Evolutionary conservation across 2,888 invertebrate species (phyloP), one percentile per base, ranked within the genome.

Genomic region (Diplolepis rosae): DNA sequence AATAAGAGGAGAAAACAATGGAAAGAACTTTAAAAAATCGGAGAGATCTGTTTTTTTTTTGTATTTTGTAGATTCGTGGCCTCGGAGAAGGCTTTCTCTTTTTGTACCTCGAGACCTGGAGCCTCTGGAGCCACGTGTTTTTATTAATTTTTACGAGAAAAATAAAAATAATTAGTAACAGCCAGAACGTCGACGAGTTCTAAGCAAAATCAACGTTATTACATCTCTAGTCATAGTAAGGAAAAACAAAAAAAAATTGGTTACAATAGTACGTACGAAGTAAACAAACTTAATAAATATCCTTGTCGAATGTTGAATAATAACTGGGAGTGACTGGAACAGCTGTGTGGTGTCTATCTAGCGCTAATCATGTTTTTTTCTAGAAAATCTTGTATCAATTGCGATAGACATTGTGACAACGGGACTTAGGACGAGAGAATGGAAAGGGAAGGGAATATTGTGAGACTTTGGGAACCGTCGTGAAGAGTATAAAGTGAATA

Each of bases 171-270:
- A 73, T 76, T 80, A 76, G 70, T 80, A 79, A 74, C 66, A 80
- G 68, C 68, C 71, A 73, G 68, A 74, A 70, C 72, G 72, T 74
- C 73, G 78, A 72, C 74, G 73, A 78, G 50, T 80, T 76, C 76
- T 51, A 75, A 71, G 73, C 78, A 81, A 81, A 80, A 81, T 82
- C 79, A 77, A 80, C 73, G 77, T 84, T 81, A 80, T 83, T 82
- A 81, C 81, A 80, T 81, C 83, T 86, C 85, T 86, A 85, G 85
- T 85, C 86, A 85, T 83, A 83, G 77, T 80, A 74, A 81, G 77
- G 77, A 76, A 74, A 67, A 73, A 52, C 73, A 67, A 73, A 54
- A 70, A 76, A 50, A 32, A 69, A 70, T 42, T 69, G 68, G 56
- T 65, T 71, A 54, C 68, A 67, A 61, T 71, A 69, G 71, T 54